Evolutionary conservation across 2,888 invertebrate species (phyloP).

Genomic region (Pilophorus perplexus): DNA sequence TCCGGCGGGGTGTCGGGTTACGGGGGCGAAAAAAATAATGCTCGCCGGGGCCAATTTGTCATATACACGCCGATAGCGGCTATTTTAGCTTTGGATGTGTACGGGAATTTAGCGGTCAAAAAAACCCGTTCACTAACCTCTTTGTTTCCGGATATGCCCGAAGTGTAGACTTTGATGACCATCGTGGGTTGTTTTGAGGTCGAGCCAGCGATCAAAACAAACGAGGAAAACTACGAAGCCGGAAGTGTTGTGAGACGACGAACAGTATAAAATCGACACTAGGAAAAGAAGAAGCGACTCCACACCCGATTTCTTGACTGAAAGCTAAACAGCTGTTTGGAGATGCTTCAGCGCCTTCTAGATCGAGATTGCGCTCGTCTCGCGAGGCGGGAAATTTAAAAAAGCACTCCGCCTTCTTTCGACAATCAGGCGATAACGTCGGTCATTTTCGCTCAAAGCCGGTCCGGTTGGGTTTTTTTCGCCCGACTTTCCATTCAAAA

Average conservation of each 20-base stretch:
- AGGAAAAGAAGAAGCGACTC: neutral
- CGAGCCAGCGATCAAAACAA: conserved; percentile 8
- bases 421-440: neutral
- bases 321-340: conserved; percentile 9
- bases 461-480: neutral
- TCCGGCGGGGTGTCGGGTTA: neutral
- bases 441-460: neutral
- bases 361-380: neutral
- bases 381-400: conserved; percentile 16
- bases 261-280: neutral
- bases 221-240: neutral
- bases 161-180: conserved; percentile 88
- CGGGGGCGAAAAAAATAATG: neutral
- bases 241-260: neutral
- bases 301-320: conserved; percentile 26
- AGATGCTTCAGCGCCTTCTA: conserved; percentile 17
- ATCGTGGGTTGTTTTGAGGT: conserved; percentile 54
- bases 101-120: no score
- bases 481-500: neutral
- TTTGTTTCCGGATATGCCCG: conserved; percentile 90
- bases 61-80: conserved; percentile 14
- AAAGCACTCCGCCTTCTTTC: neutral
- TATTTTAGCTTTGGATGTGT: conserved; percentile 31
- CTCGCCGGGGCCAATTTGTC: neutral
- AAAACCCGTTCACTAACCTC: conserved; percentile 62